These are phyloP conservation scores for Trinectes maculatus DNA, from an alignment of 2,113 vertebrate species.

Conservation along the genomic window DNA sequence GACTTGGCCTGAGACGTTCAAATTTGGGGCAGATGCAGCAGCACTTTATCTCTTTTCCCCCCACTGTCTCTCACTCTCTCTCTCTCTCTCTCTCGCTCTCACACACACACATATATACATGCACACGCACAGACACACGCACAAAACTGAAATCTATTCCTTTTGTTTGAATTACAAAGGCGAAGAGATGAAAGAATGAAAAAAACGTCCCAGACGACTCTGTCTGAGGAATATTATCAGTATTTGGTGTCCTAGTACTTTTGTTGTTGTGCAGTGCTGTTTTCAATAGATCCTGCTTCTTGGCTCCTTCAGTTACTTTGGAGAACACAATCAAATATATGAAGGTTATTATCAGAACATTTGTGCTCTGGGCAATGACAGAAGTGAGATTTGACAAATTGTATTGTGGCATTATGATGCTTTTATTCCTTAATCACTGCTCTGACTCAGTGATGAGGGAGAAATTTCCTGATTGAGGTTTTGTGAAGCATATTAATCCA, in stretches of 20 bases:
- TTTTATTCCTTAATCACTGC: conserved; percentile 1
- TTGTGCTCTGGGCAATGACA: background rate
- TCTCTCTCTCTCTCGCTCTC: conserved; percentile 27
- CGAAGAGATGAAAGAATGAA: background rate
- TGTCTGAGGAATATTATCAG: conserved; percentile 4
- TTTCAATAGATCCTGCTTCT: conserved; percentile 13
- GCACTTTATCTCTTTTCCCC: no score
- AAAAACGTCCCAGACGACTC: conserved; percentile 28
- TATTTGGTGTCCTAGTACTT: conserved; percentile 5
- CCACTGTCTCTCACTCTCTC: conserved; percentile 26
- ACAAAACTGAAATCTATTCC: conserved; percentile 38
- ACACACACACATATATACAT: conserved; percentile 2
- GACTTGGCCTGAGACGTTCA: no score
- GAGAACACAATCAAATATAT: conserved; percentile 4
- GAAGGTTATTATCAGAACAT: background rate
- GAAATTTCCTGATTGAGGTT: background rate
- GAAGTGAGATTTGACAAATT: conserved; percentile 17
- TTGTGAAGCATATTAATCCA: conserved; percentile 8
- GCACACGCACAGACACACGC: background rate
- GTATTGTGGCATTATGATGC: background rate
- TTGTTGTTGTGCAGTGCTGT: conserved; percentile 1
- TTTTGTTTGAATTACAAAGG: conserved; percentile 61
- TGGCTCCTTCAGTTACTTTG: conserved; percentile 7
- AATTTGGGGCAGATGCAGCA: no score
- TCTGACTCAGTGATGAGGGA: background rate